Base-by-base conservation (phyloP, 1,140 invertebrate species). In the Magallana ariakensis region DNA sequence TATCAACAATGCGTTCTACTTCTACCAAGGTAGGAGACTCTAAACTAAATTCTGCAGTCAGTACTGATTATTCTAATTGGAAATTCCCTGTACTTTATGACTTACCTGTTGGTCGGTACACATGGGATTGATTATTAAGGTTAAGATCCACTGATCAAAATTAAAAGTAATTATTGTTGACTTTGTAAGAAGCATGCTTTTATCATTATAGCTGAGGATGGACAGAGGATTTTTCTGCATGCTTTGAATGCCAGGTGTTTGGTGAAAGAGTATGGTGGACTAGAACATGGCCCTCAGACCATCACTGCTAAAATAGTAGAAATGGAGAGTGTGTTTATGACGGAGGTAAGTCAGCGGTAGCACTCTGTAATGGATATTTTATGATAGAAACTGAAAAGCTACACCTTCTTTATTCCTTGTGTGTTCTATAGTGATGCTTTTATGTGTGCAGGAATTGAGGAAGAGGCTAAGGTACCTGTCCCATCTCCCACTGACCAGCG, bases 191-290 rank as follows among this genome's bases (percentile, higher is more conserved):
- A 62, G 19, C 60, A 62, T 62, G 15, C 19, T 15, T 16, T 16
- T 62, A 15, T 80, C 46, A 15, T 90, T 89, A 84, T 92, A 94
- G 94, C 94, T 70, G 91, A 88, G 57, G 98, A 98, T 95, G 98
- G 98, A 0, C 98, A 99, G 94, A 97, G 98, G 93, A 96, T 99
- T 53, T 99, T 98, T 94, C 94, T 99, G 80, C 97, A 99, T 95
- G 96, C 97, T 5, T 94, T 99, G 89, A 99, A 99, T 95, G 96
- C 97, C 3, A 97, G 97, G 83, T 98, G 99, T 96, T 94, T 99
- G 88, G 97, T 97, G 92, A 96, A 96, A 75, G 96, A 97, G 80
- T 99, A 98, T 95, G 97, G 97, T 19, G 96, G 95, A 75, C 95
- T 99, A 80, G 97, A 97, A 87, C 95, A 96, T 66, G 97, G 97